Conservation (phyloP, 2,113 vertebrate genomes). For the Austrofundulus limnaeus region DNA sequence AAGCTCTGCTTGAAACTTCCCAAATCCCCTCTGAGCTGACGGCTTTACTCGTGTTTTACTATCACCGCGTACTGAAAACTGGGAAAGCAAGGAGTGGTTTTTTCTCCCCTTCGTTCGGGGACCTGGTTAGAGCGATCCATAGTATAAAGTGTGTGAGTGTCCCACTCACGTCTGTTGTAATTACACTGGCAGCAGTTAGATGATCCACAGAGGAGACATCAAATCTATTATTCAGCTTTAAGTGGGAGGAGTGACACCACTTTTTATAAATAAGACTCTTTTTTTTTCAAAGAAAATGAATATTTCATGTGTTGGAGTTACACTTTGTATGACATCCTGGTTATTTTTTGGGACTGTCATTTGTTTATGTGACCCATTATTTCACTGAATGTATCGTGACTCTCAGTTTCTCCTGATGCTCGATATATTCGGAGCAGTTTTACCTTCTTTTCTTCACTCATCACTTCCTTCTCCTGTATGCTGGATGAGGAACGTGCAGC, state of each 20-base stretch:
- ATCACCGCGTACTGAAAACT: constrained; percentile 16
- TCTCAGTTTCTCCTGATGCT: no score
- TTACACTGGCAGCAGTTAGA: constrained; percentile 40
- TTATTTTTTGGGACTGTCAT: background rate
- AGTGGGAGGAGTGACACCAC: constrained; percentile 53
- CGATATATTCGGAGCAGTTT: background rate
- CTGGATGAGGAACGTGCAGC: constrained; percentile 36
- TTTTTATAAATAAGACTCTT: constrained; percentile 49
- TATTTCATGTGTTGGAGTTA: constrained; percentile 44
- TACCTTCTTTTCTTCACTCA: constrained; percentile 6
- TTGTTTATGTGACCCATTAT: background rate
- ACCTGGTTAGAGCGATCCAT: background rate
- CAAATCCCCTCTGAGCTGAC: constrained; percentile 3
- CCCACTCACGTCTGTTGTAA: constrained; percentile 44
- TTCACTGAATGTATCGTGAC: background rate
- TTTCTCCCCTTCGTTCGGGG: constrained; percentile 18
- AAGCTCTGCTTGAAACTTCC: background rate
- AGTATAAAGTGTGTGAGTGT: constrained; percentile 20
- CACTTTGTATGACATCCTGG: constrained; percentile 18
- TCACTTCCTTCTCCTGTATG: constrained; percentile 16
- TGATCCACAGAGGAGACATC: constrained; percentile 39
- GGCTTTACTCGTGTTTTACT: background rate
- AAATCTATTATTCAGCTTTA: constrained; percentile 60
- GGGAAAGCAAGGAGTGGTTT: constrained; percentile 4
- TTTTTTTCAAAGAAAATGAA: constrained; percentile 30